A percentile compares a stretch with the other conserved stretches of the same genome.
Evolutionary conservation across 30 jellyfish, hydroid and myxozoan genomes (phyloP).

Genomic region (Cassiopea andromeda): DNA sequence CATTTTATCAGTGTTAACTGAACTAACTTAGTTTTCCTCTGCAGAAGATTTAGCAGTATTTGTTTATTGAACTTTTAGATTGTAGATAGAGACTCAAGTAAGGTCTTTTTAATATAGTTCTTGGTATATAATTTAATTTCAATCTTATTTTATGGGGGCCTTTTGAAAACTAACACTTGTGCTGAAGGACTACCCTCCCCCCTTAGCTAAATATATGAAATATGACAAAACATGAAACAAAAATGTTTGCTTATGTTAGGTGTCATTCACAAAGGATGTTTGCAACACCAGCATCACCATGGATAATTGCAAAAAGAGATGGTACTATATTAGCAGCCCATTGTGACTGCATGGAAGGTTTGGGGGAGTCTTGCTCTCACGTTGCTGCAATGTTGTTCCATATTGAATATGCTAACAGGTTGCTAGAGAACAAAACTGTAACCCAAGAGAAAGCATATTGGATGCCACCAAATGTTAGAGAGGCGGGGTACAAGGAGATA

Average conservation of each 20-base stretch:
- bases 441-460: conserved; percentile 1
- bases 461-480: neutral
- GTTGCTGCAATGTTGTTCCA: conserved; percentile 42
- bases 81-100: neutral
- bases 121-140: too few relatives aligned
- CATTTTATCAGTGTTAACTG: neutral
- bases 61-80: too few relatives aligned
- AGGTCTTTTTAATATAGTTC: neutral
- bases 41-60: too few relatives aligned
- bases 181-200: too few relatives aligned
- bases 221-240: neutral
- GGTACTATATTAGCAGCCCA: conserved; percentile 46
- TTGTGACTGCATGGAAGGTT: conserved; percentile 55
- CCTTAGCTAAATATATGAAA: neutral
- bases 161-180: too few relatives aligned
- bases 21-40: too few relatives aligned
- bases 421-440: conserved; percentile 18
- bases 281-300: neutral
- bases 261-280: neutral
- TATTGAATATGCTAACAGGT: conserved; percentile 27
- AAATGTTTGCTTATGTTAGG: neutral
- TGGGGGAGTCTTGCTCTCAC: conserved; percentile 32
- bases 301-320: conserved; percentile 17
- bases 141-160: too few relatives aligned
- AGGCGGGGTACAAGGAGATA: neutral